Base-by-base conservation (phyloP, 2,888 invertebrate species). In the Rhingia rostrata region DNA sequence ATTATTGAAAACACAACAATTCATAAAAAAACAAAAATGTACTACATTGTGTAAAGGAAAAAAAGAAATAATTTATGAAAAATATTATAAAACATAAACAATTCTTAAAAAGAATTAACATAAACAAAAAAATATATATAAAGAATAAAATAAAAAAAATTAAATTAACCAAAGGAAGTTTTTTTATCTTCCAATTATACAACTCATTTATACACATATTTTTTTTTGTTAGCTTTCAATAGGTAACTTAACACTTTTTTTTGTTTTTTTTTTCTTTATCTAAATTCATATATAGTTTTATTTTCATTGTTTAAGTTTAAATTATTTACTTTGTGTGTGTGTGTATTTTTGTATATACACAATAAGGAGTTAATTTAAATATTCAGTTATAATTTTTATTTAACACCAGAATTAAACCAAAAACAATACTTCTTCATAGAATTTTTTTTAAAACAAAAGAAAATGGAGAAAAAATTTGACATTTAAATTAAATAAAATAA, bases 21-120 rank as follows among this genome's bases (percentile, higher is more conserved):
- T 82, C 56, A 80, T 12, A 69, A 70, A 47, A 53, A 51, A 61
- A 63, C 63, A 64, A 75, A 63, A 69, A 45, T 45, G 43, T 66
- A 77, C 33, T 77, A 64, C 69, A 45, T 10, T 60, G 53, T 64
- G 56, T 63, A 6, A 32, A 41, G 33, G 39, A 32, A 51, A 22
- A 14, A 35, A 22, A 37, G 9, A 41, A 60, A 60, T 60, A 45
- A 63, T 63, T 14, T n/a, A 56, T 56, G 66, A 37, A 41, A 51
- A 75, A 69, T 69, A 63, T 63, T 39, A 54, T 64, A 73, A 22
- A 81, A 81, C 69, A 75, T 70, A 75, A 81, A 81, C 69, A 70
- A 78, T 79, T 83, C 78, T 82, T 79, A 83, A 78, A 79, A 83
- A 79, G 79, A 83, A 83, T 79, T 63, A 79, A 83, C 79, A 79